Conservation (phyloP, 2,888 invertebrate genomes). For the Sialis lutaria region DNA sequence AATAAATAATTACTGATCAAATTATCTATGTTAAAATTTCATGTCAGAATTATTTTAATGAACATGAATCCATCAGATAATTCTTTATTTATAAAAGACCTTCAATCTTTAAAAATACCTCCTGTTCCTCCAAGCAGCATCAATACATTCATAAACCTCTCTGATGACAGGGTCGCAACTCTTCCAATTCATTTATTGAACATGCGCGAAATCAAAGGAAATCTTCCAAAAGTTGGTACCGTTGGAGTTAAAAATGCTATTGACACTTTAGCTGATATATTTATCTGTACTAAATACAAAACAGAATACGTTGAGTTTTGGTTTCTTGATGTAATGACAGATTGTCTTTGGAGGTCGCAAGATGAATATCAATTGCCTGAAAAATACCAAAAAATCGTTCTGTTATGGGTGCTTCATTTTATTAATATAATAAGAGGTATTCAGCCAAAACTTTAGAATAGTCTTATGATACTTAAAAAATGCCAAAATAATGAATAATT, state of each 20-base stretch:
- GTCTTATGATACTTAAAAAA: too few species aligned
- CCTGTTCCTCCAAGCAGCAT: not conserved
- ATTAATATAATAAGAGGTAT: constrained; percentile 21
- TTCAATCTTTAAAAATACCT: too few species aligned
- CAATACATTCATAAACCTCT: not conserved
- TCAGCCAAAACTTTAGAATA: not conserved
- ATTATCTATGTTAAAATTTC: too few species aligned
- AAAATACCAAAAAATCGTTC: constrained; percentile 18
- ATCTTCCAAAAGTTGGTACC: constrained; percentile 19
- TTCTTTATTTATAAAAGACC: too few species aligned
- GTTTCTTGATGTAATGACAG: constrained; percentile 23
- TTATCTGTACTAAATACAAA: constrained; percentile 18
- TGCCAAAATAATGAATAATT: too few species aligned
- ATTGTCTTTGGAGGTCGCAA: constrained; percentile 24
- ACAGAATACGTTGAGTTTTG: constrained; percentile 22
- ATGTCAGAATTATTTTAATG: too few species aligned
- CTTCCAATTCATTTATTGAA: not conserved
- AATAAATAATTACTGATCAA: too few species aligned
- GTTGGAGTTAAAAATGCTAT: constrained; percentile 19
- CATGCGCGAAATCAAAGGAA: constrained; percentile 7
- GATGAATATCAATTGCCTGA: constrained; percentile 21
- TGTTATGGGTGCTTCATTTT: constrained; percentile 21
- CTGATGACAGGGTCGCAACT: not conserved
- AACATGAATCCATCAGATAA: too few species aligned
- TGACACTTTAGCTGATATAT: constrained; percentile 16